A percentile compares a stretch with the other conserved stretches of the same genome.
These are phyloP conservation scores for Dermatemys mawii DNA, from an alignment of 2,113 vertebrate genomes.

Conservation along the genomic window DNA sequence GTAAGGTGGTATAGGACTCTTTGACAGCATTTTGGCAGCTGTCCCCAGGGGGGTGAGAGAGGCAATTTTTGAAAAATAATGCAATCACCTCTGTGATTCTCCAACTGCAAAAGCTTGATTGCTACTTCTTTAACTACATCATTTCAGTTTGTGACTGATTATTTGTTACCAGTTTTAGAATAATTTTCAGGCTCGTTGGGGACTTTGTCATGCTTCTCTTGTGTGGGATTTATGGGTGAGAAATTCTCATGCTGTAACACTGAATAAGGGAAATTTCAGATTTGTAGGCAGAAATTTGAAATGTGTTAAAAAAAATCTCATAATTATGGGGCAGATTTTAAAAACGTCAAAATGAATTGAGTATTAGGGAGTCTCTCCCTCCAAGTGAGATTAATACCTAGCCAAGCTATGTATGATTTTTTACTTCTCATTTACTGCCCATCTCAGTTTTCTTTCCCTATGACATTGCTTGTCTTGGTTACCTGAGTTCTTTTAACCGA, in stretches of 20 bases:
- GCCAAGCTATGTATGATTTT: background rate
- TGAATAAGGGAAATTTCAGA: background rate
- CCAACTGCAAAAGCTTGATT: background rate
- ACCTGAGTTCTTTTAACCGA: background rate
- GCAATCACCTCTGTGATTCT: background rate
- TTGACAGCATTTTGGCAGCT: background rate
- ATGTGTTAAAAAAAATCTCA: background rate
- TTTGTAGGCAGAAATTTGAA: background rate
- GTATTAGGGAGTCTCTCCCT: background rate
- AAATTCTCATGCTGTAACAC: background rate
- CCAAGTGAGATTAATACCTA: background rate
- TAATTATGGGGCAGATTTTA: background rate
- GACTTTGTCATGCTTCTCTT: background rate
- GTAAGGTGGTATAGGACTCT: background rate
- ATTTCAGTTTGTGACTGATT: background rate
- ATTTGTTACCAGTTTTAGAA: background rate
- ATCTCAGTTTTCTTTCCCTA: background rate
- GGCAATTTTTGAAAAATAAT: background rate
- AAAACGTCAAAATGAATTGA: background rate
- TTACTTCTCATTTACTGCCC: background rate
- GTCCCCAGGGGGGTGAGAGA: background rate
- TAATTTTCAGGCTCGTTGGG: background rate
- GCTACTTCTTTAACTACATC: background rate
- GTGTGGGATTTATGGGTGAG: background rate
- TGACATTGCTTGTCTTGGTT: background rate